Evolutionary conservation across 2,113 vertebrate species (phyloP).

Genomic region (Pheucticus melanocephalus): DNA sequence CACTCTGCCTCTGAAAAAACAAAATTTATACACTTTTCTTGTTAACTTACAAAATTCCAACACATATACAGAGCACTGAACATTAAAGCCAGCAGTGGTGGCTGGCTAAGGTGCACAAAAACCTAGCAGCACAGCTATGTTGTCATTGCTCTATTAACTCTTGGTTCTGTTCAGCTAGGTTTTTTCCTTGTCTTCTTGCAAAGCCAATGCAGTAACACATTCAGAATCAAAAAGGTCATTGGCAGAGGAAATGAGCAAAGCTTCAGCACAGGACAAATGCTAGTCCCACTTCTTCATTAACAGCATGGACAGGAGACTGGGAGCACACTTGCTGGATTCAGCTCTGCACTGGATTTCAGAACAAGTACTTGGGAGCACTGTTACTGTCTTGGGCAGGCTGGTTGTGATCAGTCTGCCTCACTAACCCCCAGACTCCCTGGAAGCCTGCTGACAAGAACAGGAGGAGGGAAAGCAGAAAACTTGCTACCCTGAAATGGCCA

Average conservation of each 20-base stretch:
- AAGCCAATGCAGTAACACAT: not conserved
- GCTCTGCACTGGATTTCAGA: not conserved
- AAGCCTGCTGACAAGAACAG: not conserved
- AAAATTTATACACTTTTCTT: not conserved
- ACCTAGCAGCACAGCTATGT: not conserved
- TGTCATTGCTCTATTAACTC: accelerated
- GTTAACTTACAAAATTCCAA: not conserved
- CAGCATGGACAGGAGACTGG: not conserved
- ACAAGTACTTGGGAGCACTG: not conserved
- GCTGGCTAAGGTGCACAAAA: not conserved
- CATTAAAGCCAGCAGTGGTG: not conserved
- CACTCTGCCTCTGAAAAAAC: not conserved
- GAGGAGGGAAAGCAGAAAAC: not conserved
- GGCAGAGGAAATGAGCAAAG: not conserved
- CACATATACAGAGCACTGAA: not conserved
- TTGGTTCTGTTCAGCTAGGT: not conserved
- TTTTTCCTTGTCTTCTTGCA: not conserved
- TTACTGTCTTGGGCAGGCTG: not conserved
- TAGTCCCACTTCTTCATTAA: not conserved
- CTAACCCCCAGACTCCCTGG: not conserved
- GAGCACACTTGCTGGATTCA: not conserved
- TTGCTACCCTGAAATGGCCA: not conserved
- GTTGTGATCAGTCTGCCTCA: not conserved
- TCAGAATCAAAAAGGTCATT: not conserved
- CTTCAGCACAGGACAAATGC: not conserved